Evolutionary conservation across 1,140 invertebrate genomes (phyloP), one percentile per base, ranked within the genome.

Genomic region (Polypedilum pembai): DNA sequence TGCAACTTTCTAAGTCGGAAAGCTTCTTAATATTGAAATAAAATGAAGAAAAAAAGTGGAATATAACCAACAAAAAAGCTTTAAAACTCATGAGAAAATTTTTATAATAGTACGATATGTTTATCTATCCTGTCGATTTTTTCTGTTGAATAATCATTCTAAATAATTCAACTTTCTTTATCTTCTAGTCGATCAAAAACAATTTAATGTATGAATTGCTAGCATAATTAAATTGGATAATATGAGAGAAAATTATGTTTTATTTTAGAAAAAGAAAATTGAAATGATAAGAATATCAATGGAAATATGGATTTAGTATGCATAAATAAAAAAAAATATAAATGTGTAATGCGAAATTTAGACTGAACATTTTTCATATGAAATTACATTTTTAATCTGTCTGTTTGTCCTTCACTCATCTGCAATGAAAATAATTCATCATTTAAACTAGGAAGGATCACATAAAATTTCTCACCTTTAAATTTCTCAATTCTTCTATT

Each of bases 181-280:
- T 56, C n/a, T 56, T 56, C 45, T 56, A 56, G 45, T 56, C 45
- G 45, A 56, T 56, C 45, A 56, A 56, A 56, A 45, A 56, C 12
- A 56, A 56, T 56, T n/a, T n/a, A 56, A 56, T 56, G n/a, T 15
- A 15, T 12, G 15, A 15, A 56, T 56, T 56, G 4, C 4, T 56
- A 56, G n/a, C 12, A 56, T 56, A 45, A 45, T 45, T 1, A 45
- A 56, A 56, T 56, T 56, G n/a, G 12, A n/a, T 1, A 56, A 56
- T 12, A 15, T 56, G n/a, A 4, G n/a, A n/a, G 15, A 12, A 45
- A 45, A 8, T 45, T 33, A 33, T 3, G 5, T 5, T 5, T 3
- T 33, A 33, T 33, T 45, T 45, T 45, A 45, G 8, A 45, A 12
- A n/a, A n/a, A n/a, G n/a, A n/a, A 45, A 45, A 45, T 45, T 8